Conservation (phyloP, 2,888 invertebrate genomes). For the Apotomis turbidana region DNA sequence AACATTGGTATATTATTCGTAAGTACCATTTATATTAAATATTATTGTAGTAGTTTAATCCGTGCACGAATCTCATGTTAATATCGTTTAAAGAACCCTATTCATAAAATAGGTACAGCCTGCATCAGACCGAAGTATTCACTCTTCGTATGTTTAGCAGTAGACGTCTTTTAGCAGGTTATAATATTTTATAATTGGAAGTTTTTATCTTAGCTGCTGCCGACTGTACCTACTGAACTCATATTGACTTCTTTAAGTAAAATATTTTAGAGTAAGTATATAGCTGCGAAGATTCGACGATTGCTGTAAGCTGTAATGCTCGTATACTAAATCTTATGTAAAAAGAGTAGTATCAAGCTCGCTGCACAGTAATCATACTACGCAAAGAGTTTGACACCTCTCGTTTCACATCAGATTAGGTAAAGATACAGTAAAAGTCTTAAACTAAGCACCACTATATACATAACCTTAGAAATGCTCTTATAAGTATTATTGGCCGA, state of each 20-base stretch:
- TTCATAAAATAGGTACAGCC: background rate
- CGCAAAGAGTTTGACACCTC: too few species aligned
- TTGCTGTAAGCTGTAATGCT: too few species aligned
- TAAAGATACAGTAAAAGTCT: too few species aligned
- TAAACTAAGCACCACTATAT: background rate
- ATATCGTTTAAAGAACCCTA: conserved; percentile 23
- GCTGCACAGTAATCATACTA: too few species aligned
- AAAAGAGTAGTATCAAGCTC: too few species aligned
- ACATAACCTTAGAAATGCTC: conserved; percentile 15
- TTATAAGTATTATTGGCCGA: conserved; percentile 29
- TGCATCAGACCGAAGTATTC: background rate
- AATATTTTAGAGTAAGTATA: too few species aligned
- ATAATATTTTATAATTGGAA: too few species aligned
- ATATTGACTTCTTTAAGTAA: too few species aligned
- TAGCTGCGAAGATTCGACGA: too few species aligned
- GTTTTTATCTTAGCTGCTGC: background rate
- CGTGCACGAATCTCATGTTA: conserved; percentile 65
- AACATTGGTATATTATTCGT: conserved; percentile 32
- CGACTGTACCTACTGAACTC: background rate
- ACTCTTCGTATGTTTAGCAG: background rate
- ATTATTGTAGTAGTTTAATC: conserved; percentile 44
- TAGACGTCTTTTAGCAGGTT: too few species aligned
- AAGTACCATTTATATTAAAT: conserved; percentile 25
- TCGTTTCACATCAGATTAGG: too few species aligned
- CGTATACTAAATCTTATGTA: too few species aligned